Conservation (phyloP, 2,888 invertebrate species). For the Scrobipalpa costella region DNA sequence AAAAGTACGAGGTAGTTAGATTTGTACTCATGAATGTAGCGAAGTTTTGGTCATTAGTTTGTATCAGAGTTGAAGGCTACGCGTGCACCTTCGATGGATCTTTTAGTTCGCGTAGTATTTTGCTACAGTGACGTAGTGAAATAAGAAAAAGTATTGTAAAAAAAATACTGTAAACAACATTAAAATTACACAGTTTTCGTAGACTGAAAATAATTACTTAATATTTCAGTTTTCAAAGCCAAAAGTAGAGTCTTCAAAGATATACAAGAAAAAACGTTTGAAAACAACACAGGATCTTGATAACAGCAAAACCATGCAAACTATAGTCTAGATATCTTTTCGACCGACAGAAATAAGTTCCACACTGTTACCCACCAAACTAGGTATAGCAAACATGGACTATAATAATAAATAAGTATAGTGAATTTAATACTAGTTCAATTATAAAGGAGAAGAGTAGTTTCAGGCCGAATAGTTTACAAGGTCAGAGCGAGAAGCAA, state of each 20-base stretch:
- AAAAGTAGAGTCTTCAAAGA: neutral
- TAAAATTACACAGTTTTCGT: no score
- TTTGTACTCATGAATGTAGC: neutral
- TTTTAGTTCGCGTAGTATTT: no score
- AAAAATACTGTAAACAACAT: no score
- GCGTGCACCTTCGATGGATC: no score
- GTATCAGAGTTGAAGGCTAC: no score
- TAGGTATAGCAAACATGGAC: constrained; percentile 9
- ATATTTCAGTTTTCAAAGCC: no score
- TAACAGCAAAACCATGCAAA: neutral
- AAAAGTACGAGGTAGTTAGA: neutral
- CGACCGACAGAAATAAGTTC: constrained; percentile 8
- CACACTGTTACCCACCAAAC: neutral
- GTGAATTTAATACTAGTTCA: constrained; percentile 7
- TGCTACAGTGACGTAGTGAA: no score
- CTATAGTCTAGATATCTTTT: neutral
- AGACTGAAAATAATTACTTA: no score
- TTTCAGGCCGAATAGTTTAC: constrained; percentile 10
- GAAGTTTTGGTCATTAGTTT: no score
- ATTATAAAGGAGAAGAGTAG: constrained; percentile 15
- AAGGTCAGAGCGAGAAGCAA: neutral
- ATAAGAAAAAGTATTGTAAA: no score
- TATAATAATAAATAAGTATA: constrained; percentile 1
- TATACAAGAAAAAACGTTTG: neutral
- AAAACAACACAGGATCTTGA: neutral